Evolutionary conservation across 1,140 invertebrate genomes (phyloP), one percentile per base, ranked within the genome.

Genomic region (Heliconius eleuchia): DNA sequence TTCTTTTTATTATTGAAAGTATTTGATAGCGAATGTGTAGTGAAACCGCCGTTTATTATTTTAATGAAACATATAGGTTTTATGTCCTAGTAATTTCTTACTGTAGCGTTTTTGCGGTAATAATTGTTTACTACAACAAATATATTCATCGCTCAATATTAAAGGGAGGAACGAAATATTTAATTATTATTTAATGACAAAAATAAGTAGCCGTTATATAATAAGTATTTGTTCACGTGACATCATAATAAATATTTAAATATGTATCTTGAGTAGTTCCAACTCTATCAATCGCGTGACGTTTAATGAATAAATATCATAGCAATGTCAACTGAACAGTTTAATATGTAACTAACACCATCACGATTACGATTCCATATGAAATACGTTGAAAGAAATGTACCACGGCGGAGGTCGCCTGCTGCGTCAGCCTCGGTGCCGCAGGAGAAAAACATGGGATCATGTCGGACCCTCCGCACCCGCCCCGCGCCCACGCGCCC

Each of bases 361-460:
- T 23, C 50, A 52, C 55, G 55, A 23, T 34, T 66, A 66, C 57
- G 37, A 34, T 39, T 76, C 34, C 13, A 74, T 37, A 74, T 39
- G 23, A 71, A 71, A 74, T 42, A 79, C 37, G 72, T 74, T 57
- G 72, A 71, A 34, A 37, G 70, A 79, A 73, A 71, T 74, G 42
- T 80, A 76, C 72, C 79, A 74, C 79, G 27, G 71, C 82, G 84
- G 86, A 87, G 84, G 84, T 87, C 85, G 85, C 77, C 82, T 80
- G 86, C 82, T 81, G 81, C 84, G 84, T 77, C 83, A 87, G 85
- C 87, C 89, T 86, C 83, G 78, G 73, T 82, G 74, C 84, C 83
- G 87, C 89, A 92, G 87, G 89, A 90, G 88, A 90, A 90, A 90
- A 91, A 92, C 87, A 90, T 87, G 82, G 87, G 84, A 91, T 86